A percentile compares a stretch with the other conserved stretches of the same genome.
Conservation (phyloP, 1,140 invertebrate species). For the Papilio helenus region DNA sequence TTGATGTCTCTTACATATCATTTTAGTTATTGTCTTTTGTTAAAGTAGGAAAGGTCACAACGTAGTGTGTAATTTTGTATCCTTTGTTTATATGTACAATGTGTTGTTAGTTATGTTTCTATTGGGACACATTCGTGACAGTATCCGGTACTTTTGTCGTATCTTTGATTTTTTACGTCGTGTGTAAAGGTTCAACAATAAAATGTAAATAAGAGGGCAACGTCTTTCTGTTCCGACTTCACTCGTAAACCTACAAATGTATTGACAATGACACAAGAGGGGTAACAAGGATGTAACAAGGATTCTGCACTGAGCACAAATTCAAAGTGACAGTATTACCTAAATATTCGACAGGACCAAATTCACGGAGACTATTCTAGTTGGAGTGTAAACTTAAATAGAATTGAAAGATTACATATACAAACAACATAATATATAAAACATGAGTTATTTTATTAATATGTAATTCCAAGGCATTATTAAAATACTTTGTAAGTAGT, state of each 20-base stretch:
- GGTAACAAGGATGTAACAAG: slow-evolving; percentile 55
- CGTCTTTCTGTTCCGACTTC: slow-evolving; percentile 54
- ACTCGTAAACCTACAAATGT: slow-evolving; percentile 64
- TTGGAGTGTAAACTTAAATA: background rate
- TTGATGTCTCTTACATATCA: too few relatives aligned
- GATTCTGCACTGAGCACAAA: slow-evolving; percentile 54
- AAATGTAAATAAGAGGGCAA: slow-evolving; percentile 57
- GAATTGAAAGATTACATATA: background rate
- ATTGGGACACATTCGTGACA: slow-evolving; percentile 1
- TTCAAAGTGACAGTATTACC: slow-evolving; percentile 71
- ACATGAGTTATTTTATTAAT: too few relatives aligned
- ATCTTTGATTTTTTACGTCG: slow-evolving; percentile 42
- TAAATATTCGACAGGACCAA: slow-evolving; percentile 43
- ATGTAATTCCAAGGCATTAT: too few relatives aligned
- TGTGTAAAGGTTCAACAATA: slow-evolving; percentile 46
- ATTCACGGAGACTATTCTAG: background rate
- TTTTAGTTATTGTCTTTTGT: background rate
- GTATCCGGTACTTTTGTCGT: background rate
- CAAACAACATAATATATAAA: too few relatives aligned
- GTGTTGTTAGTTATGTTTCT: background rate
- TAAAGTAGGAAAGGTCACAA: background rate
- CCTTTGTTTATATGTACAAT: background rate
- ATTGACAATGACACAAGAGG: slow-evolving; percentile 58
- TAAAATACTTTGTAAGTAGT: too few relatives aligned
- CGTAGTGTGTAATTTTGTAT: background rate